These are phyloP conservation scores for Peromyscus melanophrys DNA, from an alignment of 2,797 vertebrate genomes.

Conservation along the genomic window DNA sequence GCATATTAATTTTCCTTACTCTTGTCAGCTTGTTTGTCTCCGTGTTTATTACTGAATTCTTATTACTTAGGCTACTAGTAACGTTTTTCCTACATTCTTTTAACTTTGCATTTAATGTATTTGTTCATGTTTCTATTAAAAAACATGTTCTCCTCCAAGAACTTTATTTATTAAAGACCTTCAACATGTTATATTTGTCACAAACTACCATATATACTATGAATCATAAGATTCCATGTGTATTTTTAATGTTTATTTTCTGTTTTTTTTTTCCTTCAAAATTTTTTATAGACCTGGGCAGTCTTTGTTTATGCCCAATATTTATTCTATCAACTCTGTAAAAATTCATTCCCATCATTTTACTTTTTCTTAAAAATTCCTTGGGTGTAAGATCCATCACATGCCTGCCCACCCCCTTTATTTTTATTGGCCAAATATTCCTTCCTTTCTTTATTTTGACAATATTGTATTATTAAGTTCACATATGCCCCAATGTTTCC, in stretches of 20 bases:
- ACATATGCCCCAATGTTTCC: not conserved
- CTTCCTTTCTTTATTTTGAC: not conserved
- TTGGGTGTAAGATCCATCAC: not conserved
- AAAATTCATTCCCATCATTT: not conserved
- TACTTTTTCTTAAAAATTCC: not conserved
- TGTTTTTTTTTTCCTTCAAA: not conserved
- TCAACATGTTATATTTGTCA: not conserved
- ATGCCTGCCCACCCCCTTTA: not conserved
- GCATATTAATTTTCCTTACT: not conserved
- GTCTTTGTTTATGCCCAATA: not conserved
- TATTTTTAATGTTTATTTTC: conserved; percentile 2
- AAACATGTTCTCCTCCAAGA: not conserved
- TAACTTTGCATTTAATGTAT: not conserved
- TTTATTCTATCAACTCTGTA: not conserved
- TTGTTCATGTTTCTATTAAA: not conserved
- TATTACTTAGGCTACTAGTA: not conserved
- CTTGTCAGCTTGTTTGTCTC: not conserved
- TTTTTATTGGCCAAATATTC: not conserved
- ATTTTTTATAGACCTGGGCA: not conserved
- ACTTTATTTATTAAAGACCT: not conserved
- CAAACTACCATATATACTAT: not conserved
- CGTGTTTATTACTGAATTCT: not conserved
- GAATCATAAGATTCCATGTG: not conserved
- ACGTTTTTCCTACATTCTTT: not conserved
- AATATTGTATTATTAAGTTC: not conserved